Evolutionary conservation across 2,113 vertebrate species (phyloP).

Genomic region (Dipodomys ordii): DNA sequence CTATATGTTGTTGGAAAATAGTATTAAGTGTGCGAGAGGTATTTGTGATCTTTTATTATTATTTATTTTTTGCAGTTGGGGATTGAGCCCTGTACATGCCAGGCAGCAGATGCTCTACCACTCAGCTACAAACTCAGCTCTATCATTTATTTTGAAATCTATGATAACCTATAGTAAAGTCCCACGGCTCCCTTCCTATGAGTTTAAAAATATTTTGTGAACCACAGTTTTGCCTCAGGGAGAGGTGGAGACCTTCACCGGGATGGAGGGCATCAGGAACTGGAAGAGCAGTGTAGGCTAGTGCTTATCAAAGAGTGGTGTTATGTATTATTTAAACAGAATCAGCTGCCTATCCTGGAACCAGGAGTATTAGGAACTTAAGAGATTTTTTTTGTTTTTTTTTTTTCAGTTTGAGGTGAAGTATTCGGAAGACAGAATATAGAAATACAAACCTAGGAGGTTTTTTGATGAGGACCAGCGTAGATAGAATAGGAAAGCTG

Average conservation of each 20-base stretch:
- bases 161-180: neutral
- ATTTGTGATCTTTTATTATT: neutral
- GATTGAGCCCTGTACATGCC: neutral
- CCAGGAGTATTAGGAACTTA: neutral
- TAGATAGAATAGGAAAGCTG: neutral
- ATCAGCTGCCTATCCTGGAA: neutral
- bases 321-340: constrained; percentile 42
- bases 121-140: neutral
- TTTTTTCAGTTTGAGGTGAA: neutral
- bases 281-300: neutral
- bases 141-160: neutral
- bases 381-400: neutral
- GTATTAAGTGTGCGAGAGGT: neutral
- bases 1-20: constrained; percentile 32
- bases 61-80: neutral
- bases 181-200: neutral
- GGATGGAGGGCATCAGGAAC: neutral
- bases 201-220: constrained; percentile 7
- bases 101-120: neutral
- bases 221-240: neutral
- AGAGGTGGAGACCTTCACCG: neutral
- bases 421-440: constrained; percentile 33
- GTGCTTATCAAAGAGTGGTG: neutral
- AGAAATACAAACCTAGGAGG: neutral
- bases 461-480: constrained; percentile 26